Conservation (phyloP, 2,888 invertebrate species). For the Lasius fuliginosus region DNA sequence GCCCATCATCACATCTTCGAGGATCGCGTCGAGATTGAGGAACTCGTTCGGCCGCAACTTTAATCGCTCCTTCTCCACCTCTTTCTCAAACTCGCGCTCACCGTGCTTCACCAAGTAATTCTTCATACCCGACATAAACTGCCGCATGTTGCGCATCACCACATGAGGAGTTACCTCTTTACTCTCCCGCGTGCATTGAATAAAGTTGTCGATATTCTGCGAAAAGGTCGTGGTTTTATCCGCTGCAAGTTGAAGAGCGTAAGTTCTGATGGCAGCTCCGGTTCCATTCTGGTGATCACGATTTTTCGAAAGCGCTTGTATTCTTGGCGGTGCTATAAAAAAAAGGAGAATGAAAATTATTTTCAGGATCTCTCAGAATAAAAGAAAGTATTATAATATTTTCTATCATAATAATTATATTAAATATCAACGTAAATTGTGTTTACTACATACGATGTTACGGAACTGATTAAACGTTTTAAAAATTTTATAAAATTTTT, state of each 20-base stretch:
- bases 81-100: constrained; percentile 96
- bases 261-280: constrained; percentile 92
- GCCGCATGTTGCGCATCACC: constrained; percentile 96
- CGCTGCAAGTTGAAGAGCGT: constrained; percentile 93
- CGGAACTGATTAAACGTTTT: neutral
- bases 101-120: constrained; percentile 99
- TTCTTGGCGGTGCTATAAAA: constrained; percentile 92
- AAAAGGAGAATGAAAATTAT: neutral
- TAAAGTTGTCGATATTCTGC: constrained; percentile 97
- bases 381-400: neutral
- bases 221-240: constrained; percentile 96
- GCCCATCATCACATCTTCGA: constrained; percentile 97
- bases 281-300: constrained; percentile 87
- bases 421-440: neutral
- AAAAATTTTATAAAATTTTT: neutral
- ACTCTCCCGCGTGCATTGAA: constrained; percentile 96
- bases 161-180: constrained; percentile 95
- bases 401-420: neutral
- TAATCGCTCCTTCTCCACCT: constrained; percentile 94
- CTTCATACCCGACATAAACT: constrained; percentile 99
- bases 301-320: constrained; percentile 89
- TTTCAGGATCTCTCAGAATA: neutral
- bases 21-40: constrained; percentile 97
- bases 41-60: constrained; percentile 96
- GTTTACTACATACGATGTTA: neutral